Evolutionary conservation across 2,797 vertebrate genomes (phyloP).

Genomic region (Platalea minor): DNA sequence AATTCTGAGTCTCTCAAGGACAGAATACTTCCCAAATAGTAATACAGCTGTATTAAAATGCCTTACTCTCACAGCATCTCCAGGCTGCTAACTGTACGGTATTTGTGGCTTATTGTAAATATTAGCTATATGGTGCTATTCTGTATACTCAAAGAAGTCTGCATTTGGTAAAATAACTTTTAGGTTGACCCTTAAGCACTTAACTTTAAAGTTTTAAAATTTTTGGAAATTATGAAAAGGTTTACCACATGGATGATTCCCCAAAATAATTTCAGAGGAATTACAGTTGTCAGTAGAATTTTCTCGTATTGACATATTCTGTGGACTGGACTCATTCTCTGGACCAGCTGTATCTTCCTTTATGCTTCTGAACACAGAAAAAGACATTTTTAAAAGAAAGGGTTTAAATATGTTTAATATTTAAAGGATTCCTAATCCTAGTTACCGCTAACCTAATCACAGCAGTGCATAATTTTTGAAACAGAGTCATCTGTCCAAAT

Average conservation of each 20-base stretch:
- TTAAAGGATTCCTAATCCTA: background rate
- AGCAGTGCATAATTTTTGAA: background rate
- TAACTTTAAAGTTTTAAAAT: background rate
- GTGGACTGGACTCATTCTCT: background rate
- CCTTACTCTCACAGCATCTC: background rate
- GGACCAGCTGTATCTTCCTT: background rate
- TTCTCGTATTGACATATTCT: background rate
- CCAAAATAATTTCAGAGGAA: background rate
- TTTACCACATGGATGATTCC: conserved; percentile 34
- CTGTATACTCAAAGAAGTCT: background rate
- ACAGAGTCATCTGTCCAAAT: background rate
- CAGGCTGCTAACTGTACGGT: background rate
- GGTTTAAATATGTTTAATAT: background rate
- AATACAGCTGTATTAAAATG: fast-evolving
- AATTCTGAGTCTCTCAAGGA: background rate
- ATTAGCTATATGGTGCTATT: background rate
- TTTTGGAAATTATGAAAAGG: background rate
- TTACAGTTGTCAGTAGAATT: background rate
- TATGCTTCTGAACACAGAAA: background rate
- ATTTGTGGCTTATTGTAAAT: background rate
- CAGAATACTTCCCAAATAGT: background rate
- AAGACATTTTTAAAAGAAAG: background rate
- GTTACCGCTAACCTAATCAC: no score
- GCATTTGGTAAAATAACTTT: background rate
- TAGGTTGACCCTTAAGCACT: background rate